Conservation (phyloP, 2,888 invertebrate genomes). For the Bombyx huttoni region DNA sequence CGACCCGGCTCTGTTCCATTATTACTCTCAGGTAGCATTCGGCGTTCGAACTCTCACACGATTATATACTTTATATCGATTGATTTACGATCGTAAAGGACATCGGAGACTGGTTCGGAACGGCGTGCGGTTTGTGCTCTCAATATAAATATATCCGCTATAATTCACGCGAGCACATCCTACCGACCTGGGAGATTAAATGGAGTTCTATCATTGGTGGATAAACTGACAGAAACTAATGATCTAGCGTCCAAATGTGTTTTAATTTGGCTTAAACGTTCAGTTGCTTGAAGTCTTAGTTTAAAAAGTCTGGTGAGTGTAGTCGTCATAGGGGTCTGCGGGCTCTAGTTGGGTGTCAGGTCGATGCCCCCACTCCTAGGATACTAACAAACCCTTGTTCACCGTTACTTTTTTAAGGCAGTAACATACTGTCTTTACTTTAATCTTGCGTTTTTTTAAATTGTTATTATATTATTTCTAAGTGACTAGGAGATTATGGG, state of each 20-base stretch:
- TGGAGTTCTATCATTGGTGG: neutral
- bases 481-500: too few relatives aligned
- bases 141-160: neutral
- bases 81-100: neutral
- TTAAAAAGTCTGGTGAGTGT: neutral
- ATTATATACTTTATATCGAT: neutral
- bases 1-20: too few relatives aligned
- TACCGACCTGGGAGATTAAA: neutral
- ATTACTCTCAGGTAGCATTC: too few relatives aligned
- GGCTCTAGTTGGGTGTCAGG: slow-evolving; percentile 15
- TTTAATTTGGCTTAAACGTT: slow-evolving; percentile 5
- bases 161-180: neutral
- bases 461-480: too few relatives aligned
- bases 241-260: neutral
- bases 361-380: slow-evolving; percentile 22
- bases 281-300: slow-evolving; percentile 7
- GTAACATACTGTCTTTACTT: neutral
- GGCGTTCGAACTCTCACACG: neutral
- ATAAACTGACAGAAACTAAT: slow-evolving; percentile 3
- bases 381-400: neutral
- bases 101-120: slow-evolving; percentile 1
- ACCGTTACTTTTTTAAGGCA: neutral
- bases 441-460: too few relatives aligned
- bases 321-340: neutral
- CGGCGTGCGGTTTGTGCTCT: slow-evolving; percentile 12